A percentile compares a stretch with the other conserved stretches of the same genome.
These are phyloP conservation scores for Ataeniobius toweri DNA, from an alignment of 2,797 vertebrate species.

Conservation along the genomic window DNA sequence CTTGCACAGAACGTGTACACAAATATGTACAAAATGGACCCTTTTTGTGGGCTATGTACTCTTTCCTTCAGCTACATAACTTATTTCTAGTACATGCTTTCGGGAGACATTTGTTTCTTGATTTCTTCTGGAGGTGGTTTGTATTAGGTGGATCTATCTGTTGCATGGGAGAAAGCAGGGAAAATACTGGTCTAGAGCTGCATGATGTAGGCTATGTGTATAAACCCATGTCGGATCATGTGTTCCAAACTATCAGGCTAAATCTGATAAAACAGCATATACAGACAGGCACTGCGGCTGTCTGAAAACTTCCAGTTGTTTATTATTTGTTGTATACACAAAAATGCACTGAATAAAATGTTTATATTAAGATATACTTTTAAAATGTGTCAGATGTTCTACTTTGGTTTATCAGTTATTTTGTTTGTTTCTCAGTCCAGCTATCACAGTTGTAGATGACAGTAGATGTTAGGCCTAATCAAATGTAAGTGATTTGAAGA, in stretches of 20 bases:
- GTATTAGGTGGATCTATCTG: conserved; percentile 92
- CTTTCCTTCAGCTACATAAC: conserved; percentile 86
- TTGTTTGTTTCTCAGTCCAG: background rate
- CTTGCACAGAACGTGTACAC: conserved; percentile 91
- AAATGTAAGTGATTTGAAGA: too few species aligned
- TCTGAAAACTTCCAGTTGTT: conserved; percentile 91
- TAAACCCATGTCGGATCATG: conserved; percentile 93
- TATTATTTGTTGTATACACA: conserved; percentile 99
- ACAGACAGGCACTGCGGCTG: conserved; percentile 82
- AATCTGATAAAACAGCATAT: conserved; percentile 83
- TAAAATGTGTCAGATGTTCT: conserved; percentile 81
- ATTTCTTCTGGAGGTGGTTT: conserved; percentile 79
- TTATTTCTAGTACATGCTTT: conserved; percentile 84
- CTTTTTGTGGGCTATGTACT: conserved; percentile 84
- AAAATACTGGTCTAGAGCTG: conserved; percentile 93
- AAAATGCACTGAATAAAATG: conserved; percentile 98
- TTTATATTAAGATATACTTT: conserved; percentile 97
- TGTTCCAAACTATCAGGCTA: conserved; percentile 90
- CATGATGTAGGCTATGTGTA: conserved; percentile 99
- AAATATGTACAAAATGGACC: conserved; percentile 87
- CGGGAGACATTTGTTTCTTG: conserved; percentile 85
- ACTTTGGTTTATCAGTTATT: conserved; percentile 39
- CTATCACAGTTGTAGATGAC: background rate
- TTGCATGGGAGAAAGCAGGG: conserved; percentile 99
- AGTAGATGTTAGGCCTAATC: too few species aligned